Evolutionary conservation across 2,888 invertebrate genomes (phyloP).

Genomic region (Lithosia quadra): DNA sequence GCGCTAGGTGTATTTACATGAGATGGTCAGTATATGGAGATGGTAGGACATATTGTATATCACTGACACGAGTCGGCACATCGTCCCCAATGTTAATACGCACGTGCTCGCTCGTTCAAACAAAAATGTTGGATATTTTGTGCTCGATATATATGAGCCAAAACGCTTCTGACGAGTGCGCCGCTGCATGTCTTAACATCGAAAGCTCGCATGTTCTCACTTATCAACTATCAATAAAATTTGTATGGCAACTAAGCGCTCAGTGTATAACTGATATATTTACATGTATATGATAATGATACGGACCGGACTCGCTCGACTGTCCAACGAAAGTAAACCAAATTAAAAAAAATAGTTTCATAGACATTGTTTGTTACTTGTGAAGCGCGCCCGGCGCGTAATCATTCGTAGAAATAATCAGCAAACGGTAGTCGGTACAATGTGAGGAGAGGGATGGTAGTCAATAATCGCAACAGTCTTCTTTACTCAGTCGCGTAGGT

Average conservation of each 20-base stretch:
- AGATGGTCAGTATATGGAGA: conserved; percentile 45
- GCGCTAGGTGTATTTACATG: conserved; percentile 70
- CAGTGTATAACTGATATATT: conserved; percentile 82
- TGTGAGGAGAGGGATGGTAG: conserved; percentile 43
- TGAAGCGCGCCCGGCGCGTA: conserved; percentile 23
- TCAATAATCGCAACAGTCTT: conserved; percentile 79
- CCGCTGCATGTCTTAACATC: conserved; percentile 53
- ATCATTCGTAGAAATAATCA: conserved; percentile 26
- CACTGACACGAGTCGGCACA: conserved; percentile 47
- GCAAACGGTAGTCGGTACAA: conserved; percentile 31
- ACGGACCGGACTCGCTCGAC: conserved; percentile 29
- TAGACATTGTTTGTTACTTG: conserved; percentile 20
- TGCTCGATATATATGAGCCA: conserved; percentile 15
- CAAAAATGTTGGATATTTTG: conserved; percentile 3
- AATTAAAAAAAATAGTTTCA: conserved; percentile 39
- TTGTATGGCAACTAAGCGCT: conserved; percentile 86
- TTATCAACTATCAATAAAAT: conserved; percentile 79
- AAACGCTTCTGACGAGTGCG: conserved; percentile 25
- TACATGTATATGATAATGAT: conserved; percentile 65
- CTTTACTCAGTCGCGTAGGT: conserved; percentile 72
- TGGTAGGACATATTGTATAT: conserved; percentile 42
- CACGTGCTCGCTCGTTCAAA: neutral
- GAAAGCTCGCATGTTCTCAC: conserved; percentile 70
- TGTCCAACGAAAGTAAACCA: conserved; percentile 24
- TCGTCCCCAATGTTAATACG: conserved; percentile 13